Evolutionary conservation across 2,888 invertebrate genomes (phyloP), one percentile per base, ranked within the genome.

Genomic region (Drosophila melanocephala): DNA sequence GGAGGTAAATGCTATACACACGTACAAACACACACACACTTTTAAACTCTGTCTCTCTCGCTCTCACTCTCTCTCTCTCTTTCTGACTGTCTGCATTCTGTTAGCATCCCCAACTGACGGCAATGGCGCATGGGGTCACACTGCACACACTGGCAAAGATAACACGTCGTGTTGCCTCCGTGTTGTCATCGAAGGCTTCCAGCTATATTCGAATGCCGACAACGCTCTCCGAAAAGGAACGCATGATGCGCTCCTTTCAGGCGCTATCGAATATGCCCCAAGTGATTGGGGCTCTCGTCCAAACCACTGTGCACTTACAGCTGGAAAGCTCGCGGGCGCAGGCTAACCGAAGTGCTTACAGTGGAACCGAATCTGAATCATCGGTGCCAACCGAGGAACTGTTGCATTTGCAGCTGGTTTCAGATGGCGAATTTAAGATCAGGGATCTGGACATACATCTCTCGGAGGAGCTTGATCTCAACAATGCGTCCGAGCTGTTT

Each of bases 141-240:
- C 51, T 79, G 28, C 81, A 82, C 6, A 92, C 92, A 26, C 73
- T 92, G 72, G 66, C 72, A 5, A 92, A 92, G 77, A 92, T 92
- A 19, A 83, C 88, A 1, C 83, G 89, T 39, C 90, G 91, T 0
- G 89, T 92, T 7, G 91, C 92, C 28, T 79, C 83, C 4, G 92
- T 88, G 1, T 61, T 92, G 14, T 81, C 92, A 0, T 87, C 91
- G 5, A 92, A 92, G 35, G 91, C 92, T 0, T 92, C 92, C 0
- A 83, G 92, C 1, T 92, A 92, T 59, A 92, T 92, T 33, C 75
- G 92, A 39, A 92, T 92, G 92, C 92, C 92, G 0, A 92, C 91
- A n/a, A 89, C 92, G 0, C 75, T 92, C 3, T 84, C 91, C 0
- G 92, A 92, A 58, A 92, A 92, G 53, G 92, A 92, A 50, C 74